A percentile compares a stretch with the other conserved stretches of the same genome.
These are phyloP conservation scores for Drosophila tanythrix DNA, from an alignment of 2,888 invertebrate genomes.

Conservation along the genomic window DNA sequence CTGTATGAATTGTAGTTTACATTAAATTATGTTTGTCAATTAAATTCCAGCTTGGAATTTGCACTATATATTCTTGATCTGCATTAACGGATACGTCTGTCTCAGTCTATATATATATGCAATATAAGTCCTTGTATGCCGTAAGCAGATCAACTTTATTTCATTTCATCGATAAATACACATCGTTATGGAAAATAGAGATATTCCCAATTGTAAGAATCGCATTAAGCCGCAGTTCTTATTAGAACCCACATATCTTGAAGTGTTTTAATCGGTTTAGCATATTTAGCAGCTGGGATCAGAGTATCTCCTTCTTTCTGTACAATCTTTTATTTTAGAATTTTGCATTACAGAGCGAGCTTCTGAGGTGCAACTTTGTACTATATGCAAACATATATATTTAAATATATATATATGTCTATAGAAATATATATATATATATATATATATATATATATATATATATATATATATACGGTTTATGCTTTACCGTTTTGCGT, in stretches of 20 bases:
- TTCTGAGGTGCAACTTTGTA: neutral
- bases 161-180: neutral
- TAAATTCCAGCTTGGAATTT: neutral
- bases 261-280: neutral
- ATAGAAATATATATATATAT: too few relatives aligned
- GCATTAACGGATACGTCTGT: too few relatives aligned
- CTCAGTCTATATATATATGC: too few relatives aligned
- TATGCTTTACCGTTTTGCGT: conserved; percentile 36
- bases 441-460: neutral
- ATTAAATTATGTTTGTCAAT: neutral
- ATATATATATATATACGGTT: neutral
- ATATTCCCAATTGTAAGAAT: neutral
- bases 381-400: neutral
- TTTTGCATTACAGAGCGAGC: neutral
- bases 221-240: neutral
- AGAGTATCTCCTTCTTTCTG: neutral
- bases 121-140: too few relatives aligned
- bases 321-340: conserved; percentile 1
- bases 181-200: neutral
- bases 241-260: too few relatives aligned
- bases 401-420: too few relatives aligned
- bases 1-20: too few relatives aligned
- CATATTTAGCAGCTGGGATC: neutral
- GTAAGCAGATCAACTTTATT: neutral
- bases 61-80: neutral